phyloP scores from a whole-genome alignment of 2,888 invertebrate species.

The Agrypnus murinus region DNA sequence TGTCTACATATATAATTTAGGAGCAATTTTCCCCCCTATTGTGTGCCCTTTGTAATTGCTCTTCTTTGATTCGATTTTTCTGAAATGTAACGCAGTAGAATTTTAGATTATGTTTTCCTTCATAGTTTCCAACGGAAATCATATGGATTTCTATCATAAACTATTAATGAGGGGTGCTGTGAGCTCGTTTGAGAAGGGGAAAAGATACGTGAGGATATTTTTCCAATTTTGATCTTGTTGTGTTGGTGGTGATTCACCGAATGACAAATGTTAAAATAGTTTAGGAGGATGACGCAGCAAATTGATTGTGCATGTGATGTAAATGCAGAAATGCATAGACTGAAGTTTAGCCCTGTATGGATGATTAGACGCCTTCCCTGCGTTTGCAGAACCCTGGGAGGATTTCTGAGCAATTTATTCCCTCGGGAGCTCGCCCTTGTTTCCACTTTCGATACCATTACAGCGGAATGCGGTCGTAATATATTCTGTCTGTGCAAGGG shows the following conservation, averaged over 20 bases:
- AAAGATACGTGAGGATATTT: no score
- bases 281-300: constrained; percentile 43
- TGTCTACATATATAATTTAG: constrained; percentile 32
- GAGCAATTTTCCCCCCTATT: constrained; percentile 10
- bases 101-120: not conserved
- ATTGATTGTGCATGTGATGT: constrained; percentile 48
- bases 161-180: constrained; percentile 15
- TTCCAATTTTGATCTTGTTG: constrained; percentile 27
- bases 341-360: constrained; percentile 32
- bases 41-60: constrained; percentile 9
- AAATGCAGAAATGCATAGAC: constrained; percentile 43
- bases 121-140: not conserved
- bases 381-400: constrained; percentile 45
- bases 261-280: constrained; percentile 43
- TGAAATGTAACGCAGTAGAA: no score
- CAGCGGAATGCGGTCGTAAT: constrained; percentile 58
- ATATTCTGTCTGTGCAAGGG: constrained; percentile 55
- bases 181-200: no score
- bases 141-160: not conserved
- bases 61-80: not conserved
- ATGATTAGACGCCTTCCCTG: constrained; percentile 50
- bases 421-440: constrained; percentile 60
- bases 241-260: constrained; percentile 43
- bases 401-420: constrained; percentile 56
- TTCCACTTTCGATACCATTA: constrained; percentile 65